Percentiles rank a stretch among this genome's conserved stretches.
These are phyloP conservation scores for Noctuana brunneofusca DNA, from an alignment of 2,888 invertebrate genomes.

Conservation along the genomic window DNA sequence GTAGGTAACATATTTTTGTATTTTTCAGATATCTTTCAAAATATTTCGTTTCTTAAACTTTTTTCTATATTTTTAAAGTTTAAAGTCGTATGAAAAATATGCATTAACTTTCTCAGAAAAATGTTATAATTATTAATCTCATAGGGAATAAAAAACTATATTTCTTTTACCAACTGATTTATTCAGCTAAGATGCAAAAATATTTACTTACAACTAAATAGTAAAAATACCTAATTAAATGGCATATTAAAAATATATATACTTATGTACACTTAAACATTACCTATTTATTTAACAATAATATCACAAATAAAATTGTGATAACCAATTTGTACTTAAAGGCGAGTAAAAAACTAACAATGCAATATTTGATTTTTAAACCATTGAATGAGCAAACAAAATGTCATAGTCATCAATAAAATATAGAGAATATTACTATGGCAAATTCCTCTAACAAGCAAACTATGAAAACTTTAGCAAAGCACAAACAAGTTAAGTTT, in stretches of 20 bases:
- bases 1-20: too few species aligned
- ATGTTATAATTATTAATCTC: too few species aligned
- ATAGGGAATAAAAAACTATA: conserved; percentile 27
- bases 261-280: conserved; percentile 29
- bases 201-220: conserved; percentile 19
- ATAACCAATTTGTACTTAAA: conserved; percentile 70
- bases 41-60: too few species aligned
- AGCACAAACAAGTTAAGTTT: too few species aligned
- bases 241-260: conserved; percentile 45
- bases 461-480: neutral
- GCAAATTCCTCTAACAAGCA: neutral
- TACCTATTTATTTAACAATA: conserved; percentile 39
- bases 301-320: conserved; percentile 56
- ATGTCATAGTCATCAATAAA: neutral
- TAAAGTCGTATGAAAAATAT: too few species aligned
- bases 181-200: conserved; percentile 49
- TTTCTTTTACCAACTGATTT: conserved; percentile 48
- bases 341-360: conserved; percentile 43
- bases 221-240: conserved; percentile 43
- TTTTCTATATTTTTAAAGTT: too few species aligned
- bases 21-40: too few species aligned
- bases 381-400: conserved; percentile 18
- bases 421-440: neutral
- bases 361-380: conserved; percentile 19
- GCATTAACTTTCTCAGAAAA: too few species aligned